Conservation (phyloP, 2,113 vertebrate species). For the Sigmodon hispidus region DNA sequence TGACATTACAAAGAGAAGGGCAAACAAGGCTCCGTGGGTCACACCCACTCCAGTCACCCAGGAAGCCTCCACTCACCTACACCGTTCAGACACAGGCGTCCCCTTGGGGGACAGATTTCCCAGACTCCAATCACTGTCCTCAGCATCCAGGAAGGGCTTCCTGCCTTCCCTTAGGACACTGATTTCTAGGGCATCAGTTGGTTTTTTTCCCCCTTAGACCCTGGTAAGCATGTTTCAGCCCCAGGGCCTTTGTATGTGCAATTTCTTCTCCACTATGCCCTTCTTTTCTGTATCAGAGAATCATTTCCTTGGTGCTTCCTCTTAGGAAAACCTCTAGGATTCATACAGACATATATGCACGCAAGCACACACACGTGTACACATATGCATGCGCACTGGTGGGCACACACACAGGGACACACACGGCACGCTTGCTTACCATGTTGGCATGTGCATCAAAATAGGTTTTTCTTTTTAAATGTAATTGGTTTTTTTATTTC, state of each 20-base stretch:
- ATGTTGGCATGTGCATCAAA: neutral
- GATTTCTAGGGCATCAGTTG: fast-evolving
- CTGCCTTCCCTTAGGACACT: neutral
- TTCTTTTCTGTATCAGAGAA: neutral
- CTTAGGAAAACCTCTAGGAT: neutral
- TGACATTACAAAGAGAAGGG: too few relatives aligned
- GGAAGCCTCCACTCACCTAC: neutral
- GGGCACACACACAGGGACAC: neutral
- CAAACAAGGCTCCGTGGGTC: neutral
- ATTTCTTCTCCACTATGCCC: neutral
- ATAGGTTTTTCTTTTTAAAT: neutral
- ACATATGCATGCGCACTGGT: too few relatives aligned
- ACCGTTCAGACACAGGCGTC: neutral
- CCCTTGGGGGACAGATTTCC: neutral
- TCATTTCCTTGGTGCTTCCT: neutral
- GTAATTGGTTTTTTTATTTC: neutral
- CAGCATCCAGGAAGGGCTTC: fast-evolving
- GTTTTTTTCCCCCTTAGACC: neutral
- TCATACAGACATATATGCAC: neutral
- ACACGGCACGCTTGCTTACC: neutral
- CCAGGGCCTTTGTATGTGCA: neutral
- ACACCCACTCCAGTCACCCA: neutral
- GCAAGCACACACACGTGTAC: neutral
- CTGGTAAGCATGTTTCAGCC: neutral
- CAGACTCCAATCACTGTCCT: neutral